Conservation (phyloP, 2,113 vertebrate species). For the Semicossyphus pulcher region DNA sequence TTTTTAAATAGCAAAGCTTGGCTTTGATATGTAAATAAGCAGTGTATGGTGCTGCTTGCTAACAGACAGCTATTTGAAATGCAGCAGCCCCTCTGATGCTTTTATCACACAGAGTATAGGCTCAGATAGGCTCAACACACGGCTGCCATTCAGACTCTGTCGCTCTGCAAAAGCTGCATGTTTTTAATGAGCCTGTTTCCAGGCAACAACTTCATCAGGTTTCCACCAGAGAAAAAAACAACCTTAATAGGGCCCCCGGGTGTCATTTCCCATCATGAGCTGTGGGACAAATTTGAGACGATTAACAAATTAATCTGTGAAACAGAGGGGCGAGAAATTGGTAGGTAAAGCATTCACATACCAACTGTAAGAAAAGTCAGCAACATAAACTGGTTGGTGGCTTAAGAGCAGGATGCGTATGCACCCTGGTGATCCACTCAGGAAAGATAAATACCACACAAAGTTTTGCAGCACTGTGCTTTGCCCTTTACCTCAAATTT, state of each 20-base stretch:
- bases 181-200: conserved; percentile 52
- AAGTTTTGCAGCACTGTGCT: too few species aligned
- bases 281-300: conserved; percentile 42
- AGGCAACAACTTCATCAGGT: conserved; percentile 55
- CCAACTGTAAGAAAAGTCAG: neutral
- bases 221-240: conserved; percentile 11
- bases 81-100: conserved; percentile 17
- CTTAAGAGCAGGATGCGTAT: too few species aligned
- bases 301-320: conserved; percentile 49
- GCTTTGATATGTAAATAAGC: conserved; percentile 33
- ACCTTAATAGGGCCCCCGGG: conserved; percentile 23
- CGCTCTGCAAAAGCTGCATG: conserved; percentile 4
- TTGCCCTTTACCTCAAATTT: too few species aligned
- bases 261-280: conserved; percentile 43
- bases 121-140: conserved; percentile 3
- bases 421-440: too few species aligned
- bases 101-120: conserved; percentile 3
- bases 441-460: too few species aligned
- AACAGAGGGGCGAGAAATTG: conserved; percentile 10
- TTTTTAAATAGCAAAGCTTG: neutral
- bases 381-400: neutral
- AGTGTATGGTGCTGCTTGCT: neutral
- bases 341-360: neutral
- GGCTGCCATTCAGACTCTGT: conserved; percentile 10
- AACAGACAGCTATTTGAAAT: conserved; percentile 18